Conservation (phyloP, 1,140 invertebrate genomes). For the Drosophila pruinosa region DNA sequence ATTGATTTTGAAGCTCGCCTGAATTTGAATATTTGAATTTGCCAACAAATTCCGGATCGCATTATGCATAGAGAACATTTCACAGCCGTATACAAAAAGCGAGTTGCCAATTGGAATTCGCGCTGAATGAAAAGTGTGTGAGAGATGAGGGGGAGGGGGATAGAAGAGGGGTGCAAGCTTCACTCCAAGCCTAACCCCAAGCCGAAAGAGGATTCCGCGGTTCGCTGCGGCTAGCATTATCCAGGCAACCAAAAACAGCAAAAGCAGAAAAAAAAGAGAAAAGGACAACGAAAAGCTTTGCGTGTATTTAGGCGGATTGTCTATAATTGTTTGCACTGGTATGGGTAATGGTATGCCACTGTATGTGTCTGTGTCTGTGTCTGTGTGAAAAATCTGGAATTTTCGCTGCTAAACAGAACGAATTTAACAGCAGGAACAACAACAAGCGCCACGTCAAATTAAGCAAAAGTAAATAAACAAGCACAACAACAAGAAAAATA, state of each 20-base stretch:
- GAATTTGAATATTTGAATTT: too few species aligned
- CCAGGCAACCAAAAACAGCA: not conserved
- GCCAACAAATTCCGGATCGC: not conserved
- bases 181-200: not conserved
- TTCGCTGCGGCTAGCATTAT: slow-evolving; percentile 21
- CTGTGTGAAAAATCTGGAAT: slow-evolving; percentile 5
- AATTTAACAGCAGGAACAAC: slow-evolving; percentile 32
- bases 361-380: not conserved
- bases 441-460: slow-evolving; percentile 45
- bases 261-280: not conserved
- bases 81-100: not conserved
- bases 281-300: slow-evolving; percentile 39
- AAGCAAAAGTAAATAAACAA: slow-evolving; percentile 66
- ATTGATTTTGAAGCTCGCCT: slow-evolving; percentile 24
- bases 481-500: not conserved
- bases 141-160: not conserved
- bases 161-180: not conserved
- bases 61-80: slow-evolving; percentile 13
- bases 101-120: slow-evolving; percentile 12
- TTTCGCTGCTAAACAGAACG: slow-evolving; percentile 4
- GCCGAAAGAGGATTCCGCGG: slow-evolving; percentile 34
- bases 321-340: slow-evolving; percentile 28
- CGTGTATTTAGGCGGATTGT: slow-evolving; percentile 45
- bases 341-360: not conserved
- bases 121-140: not conserved